These are phyloP conservation scores for Pseudotriccus pelzelni DNA, from an alignment of 2,797 vertebrate species.

Conservation along the genomic window DNA sequence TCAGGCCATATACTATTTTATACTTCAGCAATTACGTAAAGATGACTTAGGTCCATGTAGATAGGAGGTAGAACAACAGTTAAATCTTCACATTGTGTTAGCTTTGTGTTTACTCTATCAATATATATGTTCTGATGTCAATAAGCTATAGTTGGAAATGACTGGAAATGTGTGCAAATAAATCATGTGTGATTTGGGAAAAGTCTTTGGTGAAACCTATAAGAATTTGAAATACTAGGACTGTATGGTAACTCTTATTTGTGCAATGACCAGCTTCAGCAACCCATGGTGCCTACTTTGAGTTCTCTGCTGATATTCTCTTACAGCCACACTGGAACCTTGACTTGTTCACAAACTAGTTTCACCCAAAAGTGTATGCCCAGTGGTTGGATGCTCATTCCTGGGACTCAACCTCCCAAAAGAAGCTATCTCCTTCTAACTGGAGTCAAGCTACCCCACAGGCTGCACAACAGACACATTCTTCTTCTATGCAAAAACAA, in stretches of 20 bases:
- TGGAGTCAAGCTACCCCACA: background rate
- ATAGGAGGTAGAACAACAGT: background rate
- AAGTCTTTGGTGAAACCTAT: background rate
- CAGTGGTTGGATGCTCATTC: background rate
- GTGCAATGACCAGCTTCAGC: background rate
- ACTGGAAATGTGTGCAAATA: background rate
- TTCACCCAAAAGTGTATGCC: accelerated
- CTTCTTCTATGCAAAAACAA: background rate
- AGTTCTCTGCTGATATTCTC: background rate
- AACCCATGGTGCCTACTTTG: background rate
- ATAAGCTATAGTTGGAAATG: background rate
- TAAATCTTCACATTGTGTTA: background rate
- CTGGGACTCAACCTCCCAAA: background rate
- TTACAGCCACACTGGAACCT: background rate
- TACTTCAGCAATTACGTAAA: background rate
- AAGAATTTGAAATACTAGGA: background rate
- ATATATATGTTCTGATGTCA: background rate
- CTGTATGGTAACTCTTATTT: background rate
- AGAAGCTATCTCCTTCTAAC: background rate
- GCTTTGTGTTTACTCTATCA: background rate
- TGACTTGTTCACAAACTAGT: background rate
- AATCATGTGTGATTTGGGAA: background rate
- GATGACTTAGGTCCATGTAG: background rate
- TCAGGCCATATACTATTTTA: background rate
- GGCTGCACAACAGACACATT: background rate